Evolutionary conservation across 2,113 vertebrate species (phyloP), one percentile per base, ranked within the genome.

Genomic region (Sula dactylatra): DNA sequence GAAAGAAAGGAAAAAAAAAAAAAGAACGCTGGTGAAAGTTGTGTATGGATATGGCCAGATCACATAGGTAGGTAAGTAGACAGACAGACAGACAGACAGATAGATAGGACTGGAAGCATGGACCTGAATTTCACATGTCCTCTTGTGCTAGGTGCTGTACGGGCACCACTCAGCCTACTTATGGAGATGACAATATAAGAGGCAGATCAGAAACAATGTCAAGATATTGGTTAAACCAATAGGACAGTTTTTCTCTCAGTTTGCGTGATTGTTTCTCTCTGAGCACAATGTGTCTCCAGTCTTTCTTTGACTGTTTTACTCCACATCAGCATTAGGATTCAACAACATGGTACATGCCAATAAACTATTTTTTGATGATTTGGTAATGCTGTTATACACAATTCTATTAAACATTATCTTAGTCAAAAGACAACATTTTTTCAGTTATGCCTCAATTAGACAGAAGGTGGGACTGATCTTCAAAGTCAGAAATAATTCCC

Each of bases 301-400:
- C 31, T 36, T 24, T 82, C 55, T 32, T 72, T 19, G 18, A 9
- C 49, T 58, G 25, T 34, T 50, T 64, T 67, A 54, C 25, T 47
- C 44, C n/a, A 13, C 0, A 0, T 69, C 27, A 79, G 6, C 31
- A 50, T 19, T 12, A 58, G 61, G 42, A 36, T 31, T n/a, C 10
- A 44, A 73, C 47, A 91, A 56, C 8, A 13, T 0, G 10, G 47
- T 27, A 54, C 7, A 5, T 10, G 54, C 9, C 14, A 52, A 22
- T 25, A 24, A 13, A 24, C 24, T 44, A 13, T 62, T 31, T 34
- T 31, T 67, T 56, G 58, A 58, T 47, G 22, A 17, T 40, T 56
- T 36, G 11, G 4, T 45, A 58, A 69, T n/a, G 55, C 16, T n/a
- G 7, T 45, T 40, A 74, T 11, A 69, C 17, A 16, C 0, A 0